phyloP scores from a whole-genome alignment of 2,888 invertebrate species.

The Hecatera dysodea region DNA sequence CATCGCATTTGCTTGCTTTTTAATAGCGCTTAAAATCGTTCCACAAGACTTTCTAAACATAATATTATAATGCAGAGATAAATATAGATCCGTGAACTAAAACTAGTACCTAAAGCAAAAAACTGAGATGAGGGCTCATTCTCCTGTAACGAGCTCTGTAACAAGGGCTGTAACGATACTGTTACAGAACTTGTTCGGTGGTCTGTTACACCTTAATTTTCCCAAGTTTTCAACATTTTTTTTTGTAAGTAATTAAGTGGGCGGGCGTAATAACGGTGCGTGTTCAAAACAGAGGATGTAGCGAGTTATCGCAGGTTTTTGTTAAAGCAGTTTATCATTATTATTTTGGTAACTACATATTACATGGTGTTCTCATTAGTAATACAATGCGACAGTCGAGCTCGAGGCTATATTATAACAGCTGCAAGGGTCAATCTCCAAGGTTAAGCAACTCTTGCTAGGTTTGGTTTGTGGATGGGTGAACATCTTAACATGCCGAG shows the following conservation, averaged over 20 bases:
- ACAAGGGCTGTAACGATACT: slow-evolving; percentile 34
- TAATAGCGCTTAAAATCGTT: too few species aligned
- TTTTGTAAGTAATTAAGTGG: slow-evolving; percentile 61
- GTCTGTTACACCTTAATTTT: slow-evolving; percentile 45
- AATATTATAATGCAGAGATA: not conserved
- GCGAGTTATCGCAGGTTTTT: slow-evolving; percentile 1
- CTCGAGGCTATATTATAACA: too few species aligned
- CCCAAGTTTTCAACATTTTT: slow-evolving; percentile 56
- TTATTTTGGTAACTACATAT: not conserved
- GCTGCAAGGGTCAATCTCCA: too few species aligned
- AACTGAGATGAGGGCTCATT: slow-evolving; percentile 19
- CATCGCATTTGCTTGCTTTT: too few species aligned
- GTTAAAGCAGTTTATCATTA: not conserved
- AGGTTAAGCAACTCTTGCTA: too few species aligned
- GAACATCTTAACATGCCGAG: too few species aligned
- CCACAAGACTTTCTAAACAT: too few species aligned
- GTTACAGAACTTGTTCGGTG: slow-evolving; percentile 38
- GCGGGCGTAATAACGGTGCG: slow-evolving; percentile 34
- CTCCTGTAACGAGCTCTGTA: slow-evolving; percentile 10
- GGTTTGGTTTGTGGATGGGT: too few species aligned
- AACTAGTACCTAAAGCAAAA: slow-evolving; percentile 12
- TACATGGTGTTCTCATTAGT: not conserved
- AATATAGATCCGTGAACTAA: not conserved
- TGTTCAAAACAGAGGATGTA: slow-evolving; percentile 21
- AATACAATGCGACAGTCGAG: too few species aligned